Evolutionary conservation across 2,113 vertebrate genomes (phyloP).

Genomic region (Ifrita kowaldi): DNA sequence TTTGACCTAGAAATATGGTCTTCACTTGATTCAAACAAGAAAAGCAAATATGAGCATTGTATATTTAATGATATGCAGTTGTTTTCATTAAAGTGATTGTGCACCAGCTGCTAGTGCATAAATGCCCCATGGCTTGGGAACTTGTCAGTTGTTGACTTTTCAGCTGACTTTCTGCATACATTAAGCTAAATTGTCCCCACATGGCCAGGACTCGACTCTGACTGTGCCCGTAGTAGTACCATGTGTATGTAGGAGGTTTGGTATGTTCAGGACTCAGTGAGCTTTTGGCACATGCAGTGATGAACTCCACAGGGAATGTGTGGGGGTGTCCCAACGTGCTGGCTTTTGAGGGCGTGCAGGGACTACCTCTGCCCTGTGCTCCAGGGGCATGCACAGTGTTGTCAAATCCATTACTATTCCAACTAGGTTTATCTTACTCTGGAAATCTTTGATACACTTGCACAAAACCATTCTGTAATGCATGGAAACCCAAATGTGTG

Average conservation of each 20-base stretch:
- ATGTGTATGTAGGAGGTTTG: accelerated
- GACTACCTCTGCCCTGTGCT: background rate
- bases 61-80: background rate
- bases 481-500: background rate
- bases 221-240: background rate
- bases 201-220: background rate
- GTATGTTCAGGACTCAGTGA: background rate
- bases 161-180: background rate
- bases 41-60: background rate
- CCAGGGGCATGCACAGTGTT: background rate
- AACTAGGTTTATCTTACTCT: background rate
- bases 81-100: background rate
- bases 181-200: background rate
- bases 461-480: background rate
- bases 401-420: background rate
- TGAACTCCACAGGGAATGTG: background rate
- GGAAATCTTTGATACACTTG: background rate
- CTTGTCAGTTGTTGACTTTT: background rate
- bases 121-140: background rate
- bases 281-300: background rate
- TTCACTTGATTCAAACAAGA: background rate
- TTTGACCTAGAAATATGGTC: background rate
- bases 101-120: background rate
- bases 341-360: background rate
- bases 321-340: accelerated